Conservation (phyloP, 2,888 invertebrate species). For the Deilephila porcellus region DNA sequence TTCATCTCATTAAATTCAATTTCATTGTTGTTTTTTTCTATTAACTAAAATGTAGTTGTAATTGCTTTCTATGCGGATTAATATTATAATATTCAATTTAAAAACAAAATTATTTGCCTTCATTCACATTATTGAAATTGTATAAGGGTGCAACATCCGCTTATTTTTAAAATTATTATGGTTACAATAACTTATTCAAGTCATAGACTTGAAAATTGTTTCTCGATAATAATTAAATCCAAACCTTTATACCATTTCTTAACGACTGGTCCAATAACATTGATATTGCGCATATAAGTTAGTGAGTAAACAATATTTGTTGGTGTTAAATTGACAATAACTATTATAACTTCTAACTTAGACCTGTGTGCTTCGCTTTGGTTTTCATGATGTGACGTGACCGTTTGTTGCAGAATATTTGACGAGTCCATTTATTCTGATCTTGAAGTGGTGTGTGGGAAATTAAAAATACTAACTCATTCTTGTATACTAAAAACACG, state of each 20-base stretch:
- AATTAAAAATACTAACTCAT: constrained; percentile 84
- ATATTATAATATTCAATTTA: no score
- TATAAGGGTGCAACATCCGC: no score
- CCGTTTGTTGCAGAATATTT: constrained; percentile 83
- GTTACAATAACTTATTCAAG: no score
- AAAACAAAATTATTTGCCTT: no score
- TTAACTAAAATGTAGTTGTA: background rate
- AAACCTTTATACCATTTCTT: no score
- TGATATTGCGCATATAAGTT: background rate
- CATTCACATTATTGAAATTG: no score
- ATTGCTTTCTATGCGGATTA: no score
- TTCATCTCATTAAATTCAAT: no score
- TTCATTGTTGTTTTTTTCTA: background rate
- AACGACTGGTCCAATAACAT: no score
- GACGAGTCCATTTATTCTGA: constrained; percentile 86
- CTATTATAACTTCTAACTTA: background rate
- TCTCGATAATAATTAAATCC: no score
- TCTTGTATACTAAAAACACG: constrained; percentile 85
- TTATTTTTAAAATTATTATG: no score
- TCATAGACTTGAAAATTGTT: no score
- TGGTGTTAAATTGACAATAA: background rate
- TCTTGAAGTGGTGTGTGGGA: constrained; percentile 85
- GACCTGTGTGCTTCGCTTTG: background rate
- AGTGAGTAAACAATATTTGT: background rate
- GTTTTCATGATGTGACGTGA: constrained; percentile 24